Evolutionary conservation across 2,113 vertebrate genomes (phyloP).

Genomic region (Psittacula cyanocephala): DNA sequence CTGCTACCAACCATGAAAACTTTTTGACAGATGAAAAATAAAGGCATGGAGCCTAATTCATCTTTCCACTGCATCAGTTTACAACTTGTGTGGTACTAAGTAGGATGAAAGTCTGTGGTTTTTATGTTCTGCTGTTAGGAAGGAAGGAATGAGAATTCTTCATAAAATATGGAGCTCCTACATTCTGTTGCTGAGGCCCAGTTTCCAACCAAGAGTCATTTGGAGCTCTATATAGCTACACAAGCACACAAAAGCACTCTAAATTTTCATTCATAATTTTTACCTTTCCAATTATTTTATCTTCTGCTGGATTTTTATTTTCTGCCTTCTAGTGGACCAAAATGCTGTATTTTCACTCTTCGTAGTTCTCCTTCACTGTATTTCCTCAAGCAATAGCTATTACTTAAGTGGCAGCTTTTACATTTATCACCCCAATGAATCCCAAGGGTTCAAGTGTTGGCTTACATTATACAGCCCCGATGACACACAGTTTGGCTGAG

Average conservation of each 20-base stretch:
- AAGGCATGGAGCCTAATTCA: background rate
- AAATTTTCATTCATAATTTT: background rate
- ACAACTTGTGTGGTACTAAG: background rate
- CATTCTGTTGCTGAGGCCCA: background rate
- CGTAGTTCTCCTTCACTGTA: background rate
- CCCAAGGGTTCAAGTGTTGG: background rate
- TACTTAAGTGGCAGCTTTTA: background rate
- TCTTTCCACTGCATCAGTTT: background rate
- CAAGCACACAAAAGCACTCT: background rate
- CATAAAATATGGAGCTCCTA: background rate
- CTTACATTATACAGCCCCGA: background rate
- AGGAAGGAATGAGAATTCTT: background rate
- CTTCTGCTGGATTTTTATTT: background rate
- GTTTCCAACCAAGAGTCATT: background rate
- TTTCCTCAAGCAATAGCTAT: background rate
- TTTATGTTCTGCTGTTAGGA: background rate
- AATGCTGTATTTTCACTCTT: background rate
- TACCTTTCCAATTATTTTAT: background rate
- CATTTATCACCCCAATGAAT: background rate
- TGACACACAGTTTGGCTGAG: background rate
- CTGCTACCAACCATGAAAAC: background rate
- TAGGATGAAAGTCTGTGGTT: background rate
- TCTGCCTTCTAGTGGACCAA: background rate
- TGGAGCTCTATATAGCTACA: background rate
- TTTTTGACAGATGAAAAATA: background rate